These are phyloP conservation scores for Drosophila nikananu DNA, from an alignment of 1,140 invertebrate species.

Conservation along the genomic window DNA sequence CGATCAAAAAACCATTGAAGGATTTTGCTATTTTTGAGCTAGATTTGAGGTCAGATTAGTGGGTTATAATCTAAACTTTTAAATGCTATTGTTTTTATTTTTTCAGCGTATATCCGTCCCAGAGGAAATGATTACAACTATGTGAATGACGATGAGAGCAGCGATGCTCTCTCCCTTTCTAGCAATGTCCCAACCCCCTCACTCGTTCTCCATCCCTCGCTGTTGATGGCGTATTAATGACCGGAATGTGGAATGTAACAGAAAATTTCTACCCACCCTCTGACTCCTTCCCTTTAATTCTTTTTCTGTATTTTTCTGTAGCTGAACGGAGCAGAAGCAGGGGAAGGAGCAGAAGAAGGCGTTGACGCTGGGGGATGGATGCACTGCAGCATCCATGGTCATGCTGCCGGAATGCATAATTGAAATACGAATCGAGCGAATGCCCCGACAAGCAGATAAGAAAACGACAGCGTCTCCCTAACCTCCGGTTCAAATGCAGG, in stretches of 20 bases:
- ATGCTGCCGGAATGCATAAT: conserved; percentile 78
- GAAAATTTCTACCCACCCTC: conserved; percentile 35
- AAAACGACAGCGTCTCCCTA: conserved; percentile 29
- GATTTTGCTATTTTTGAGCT: too few relatives aligned
- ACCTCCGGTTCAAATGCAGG: conserved; percentile 24
- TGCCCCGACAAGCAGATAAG: conserved; percentile 49
- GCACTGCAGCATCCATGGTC: conserved; percentile 46
- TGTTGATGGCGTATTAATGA: conserved; percentile 82
- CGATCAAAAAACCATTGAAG: too few relatives aligned
- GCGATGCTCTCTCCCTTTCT: conserved; percentile 32
- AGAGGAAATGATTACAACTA: conserved; percentile 3
- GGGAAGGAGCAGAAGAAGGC: not conserved
- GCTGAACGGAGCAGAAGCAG: not conserved
- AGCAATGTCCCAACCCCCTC: not conserved
- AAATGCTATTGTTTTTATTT: not conserved
- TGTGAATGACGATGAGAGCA: conserved; percentile 12
- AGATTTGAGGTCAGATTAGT: too few relatives aligned
- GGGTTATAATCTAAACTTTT: not conserved
- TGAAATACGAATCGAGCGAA: conserved; percentile 66
- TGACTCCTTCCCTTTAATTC: conserved; percentile 14
- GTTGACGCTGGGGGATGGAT: not conserved
- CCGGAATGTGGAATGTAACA: conserved; percentile 81
- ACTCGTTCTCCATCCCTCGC: not conserved
- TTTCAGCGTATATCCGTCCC: not conserved
- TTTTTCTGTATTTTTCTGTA: conserved; percentile 31